Percentiles rank a stretch among this genome's conserved stretches.
Evolutionary conservation across 2,113 vertebrate genomes (phyloP).

Genomic region (Hippocampus barbouri): DNA sequence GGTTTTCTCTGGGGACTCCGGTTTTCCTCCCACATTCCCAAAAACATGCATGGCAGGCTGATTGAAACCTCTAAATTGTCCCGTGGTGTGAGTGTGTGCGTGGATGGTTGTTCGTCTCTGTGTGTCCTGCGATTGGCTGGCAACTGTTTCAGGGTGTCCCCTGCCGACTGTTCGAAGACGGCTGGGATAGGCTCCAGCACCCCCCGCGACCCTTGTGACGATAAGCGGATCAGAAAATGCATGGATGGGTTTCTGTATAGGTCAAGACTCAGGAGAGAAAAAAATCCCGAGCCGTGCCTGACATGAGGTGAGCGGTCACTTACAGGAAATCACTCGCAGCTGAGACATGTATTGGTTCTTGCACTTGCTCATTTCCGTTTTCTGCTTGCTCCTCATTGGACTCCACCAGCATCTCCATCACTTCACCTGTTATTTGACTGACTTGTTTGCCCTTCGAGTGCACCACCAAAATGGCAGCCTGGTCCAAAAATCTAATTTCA

Average conservation of each 20-base stretch:
- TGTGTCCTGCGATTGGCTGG: too few relatives aligned
- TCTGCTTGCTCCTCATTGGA: not conserved
- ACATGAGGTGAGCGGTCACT: not conserved
- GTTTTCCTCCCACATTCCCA: too few relatives aligned
- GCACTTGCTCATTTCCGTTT: not conserved
- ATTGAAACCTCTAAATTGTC: too few relatives aligned
- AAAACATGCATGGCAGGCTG: too few relatives aligned
- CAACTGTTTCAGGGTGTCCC: too few relatives aligned
- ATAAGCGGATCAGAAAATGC: not conserved
- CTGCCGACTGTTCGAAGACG: too few relatives aligned
- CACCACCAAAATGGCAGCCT: not conserved
- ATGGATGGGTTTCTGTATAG: not conserved
- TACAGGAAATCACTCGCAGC: conserved; percentile 2
- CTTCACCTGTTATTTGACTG: not conserved
- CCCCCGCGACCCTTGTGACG: too few relatives aligned
- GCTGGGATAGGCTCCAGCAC: too few relatives aligned
- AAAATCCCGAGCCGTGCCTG: not conserved
- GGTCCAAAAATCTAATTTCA: not conserved
- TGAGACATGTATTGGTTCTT: not conserved
- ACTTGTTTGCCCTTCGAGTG: not conserved
- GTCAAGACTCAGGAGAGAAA: not conserved
- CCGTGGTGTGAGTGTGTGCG: too few relatives aligned
- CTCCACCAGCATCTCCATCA: not conserved
- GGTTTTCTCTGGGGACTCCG: too few relatives aligned
- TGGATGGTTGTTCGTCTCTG: too few relatives aligned